Evolutionary conservation across 2,888 invertebrate genomes (phyloP).

Genomic region (Thysanoteuthis rhombus): DNA sequence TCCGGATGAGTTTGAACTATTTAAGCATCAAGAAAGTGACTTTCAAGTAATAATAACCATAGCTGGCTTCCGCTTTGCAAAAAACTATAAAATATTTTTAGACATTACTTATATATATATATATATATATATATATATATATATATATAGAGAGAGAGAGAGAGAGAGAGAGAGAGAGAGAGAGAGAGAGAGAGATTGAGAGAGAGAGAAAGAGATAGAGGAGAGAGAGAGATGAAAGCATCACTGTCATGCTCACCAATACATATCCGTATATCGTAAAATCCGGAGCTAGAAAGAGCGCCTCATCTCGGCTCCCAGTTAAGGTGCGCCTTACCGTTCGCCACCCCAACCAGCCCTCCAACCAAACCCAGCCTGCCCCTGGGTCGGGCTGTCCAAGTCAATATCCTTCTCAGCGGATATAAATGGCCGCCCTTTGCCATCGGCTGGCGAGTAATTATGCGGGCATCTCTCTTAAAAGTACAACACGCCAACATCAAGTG

Average conservation of each 20-base stretch:
- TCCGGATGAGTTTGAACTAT: no score
- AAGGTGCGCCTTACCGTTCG: neutral
- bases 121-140: no score
- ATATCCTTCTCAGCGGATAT: neutral
- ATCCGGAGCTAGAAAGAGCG: neutral
- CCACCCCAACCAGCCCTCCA: neutral
- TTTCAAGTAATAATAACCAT: no score
- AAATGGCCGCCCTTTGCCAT: slow-evolving; percentile 12
- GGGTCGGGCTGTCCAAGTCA: slow-evolving; percentile 12
- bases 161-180: no score
- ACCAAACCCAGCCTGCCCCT: neutral
- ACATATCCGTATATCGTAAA: neutral
- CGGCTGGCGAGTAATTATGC: neutral
- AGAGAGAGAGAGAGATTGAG: no score
- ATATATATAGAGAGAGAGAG: no score
- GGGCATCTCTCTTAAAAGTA: neutral
- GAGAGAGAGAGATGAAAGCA: neutral
- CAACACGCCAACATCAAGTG: neutral
- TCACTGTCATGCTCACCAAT: neutral
- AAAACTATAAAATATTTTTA: no score
- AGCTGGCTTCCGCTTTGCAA: no score
- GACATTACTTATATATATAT: no score
- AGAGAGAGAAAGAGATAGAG: no score
- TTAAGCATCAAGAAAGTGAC: no score
- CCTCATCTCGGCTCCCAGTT: neutral